These are phyloP conservation scores for Danio rerio DNA, from an alignment of 2,113 vertebrate species.

Conservation along the genomic window GRCz12tu NC_133183.1:19831001-19831500, in stretches of 20 bases:
- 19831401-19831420: constrained; percentile 93
- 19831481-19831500: no score
- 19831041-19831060: neutral
- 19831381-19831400: constrained; percentile 91
- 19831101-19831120: constrained; percentile 53
- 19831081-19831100: constrained; percentile 35
- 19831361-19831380: constrained; percentile 93
- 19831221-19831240: neutral
- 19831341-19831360: constrained; percentile 95
- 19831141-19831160: constrained; percentile 99
- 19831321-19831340: constrained; percentile 44
- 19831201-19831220: constrained; percentile 73
- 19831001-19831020: neutral
- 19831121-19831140: constrained; percentile 35
- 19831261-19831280: neutral
- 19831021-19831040: constrained; percentile 9
- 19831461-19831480: neutral
- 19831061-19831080: constrained; percentile 36
- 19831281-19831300: neutral
- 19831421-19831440: constrained; percentile 85
- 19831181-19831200: constrained; percentile 93
- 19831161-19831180: constrained; percentile 94
- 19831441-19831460: constrained; percentile 27
- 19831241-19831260: neutral
- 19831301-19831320: neutral